A percentile compares a stretch with the other conserved stretches of the same genome.
These are phyloP conservation scores for Antedon mediterranea DNA, from an alignment of 53 echinoderm and acorn worm species.

Conservation along the genomic window DNA sequence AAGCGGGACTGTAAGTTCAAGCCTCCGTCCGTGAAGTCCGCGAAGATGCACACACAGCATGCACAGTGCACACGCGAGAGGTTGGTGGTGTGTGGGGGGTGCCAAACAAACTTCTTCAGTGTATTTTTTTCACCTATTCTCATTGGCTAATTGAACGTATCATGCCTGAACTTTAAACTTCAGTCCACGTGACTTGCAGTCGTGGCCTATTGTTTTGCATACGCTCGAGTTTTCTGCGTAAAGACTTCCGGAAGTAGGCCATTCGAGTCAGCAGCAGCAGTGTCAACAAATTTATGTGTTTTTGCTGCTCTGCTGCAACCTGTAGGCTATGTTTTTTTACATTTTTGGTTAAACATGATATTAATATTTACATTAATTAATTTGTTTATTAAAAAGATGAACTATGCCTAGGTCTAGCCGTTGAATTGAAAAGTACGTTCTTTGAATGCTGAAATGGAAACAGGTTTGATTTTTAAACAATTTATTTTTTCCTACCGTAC, in stretches of 20 bases:
- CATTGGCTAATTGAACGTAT: not conserved
- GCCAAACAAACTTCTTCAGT: too few relatives aligned
- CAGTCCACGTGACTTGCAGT: not conserved
- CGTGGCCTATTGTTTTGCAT: not conserved
- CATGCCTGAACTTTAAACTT: not conserved
- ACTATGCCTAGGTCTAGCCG: too few relatives aligned
- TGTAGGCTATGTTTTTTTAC: not conserved
- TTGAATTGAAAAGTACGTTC: not conserved
- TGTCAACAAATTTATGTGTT: too few relatives aligned
- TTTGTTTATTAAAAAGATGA: not conserved
- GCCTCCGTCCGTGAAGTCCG: too few relatives aligned
- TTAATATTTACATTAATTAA: not conserved
- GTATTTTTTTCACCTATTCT: not conserved
- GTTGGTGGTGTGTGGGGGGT: too few relatives aligned
- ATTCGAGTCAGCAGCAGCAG: too few relatives aligned
- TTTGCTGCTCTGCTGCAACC: not conserved
- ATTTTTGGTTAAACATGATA: too few relatives aligned
- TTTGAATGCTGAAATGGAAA: not conserved
- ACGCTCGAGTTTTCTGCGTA: not conserved
- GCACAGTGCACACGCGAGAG: too few relatives aligned
- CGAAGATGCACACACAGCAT: too few relatives aligned
- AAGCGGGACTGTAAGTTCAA: too few relatives aligned
- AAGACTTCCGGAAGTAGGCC: not conserved
- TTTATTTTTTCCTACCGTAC: too few relatives aligned
- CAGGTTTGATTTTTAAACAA: not conserved